phyloP scores from a whole-genome alignment of 2,113 vertebrate genomes.

The Brachyistius frenatus region DNA sequence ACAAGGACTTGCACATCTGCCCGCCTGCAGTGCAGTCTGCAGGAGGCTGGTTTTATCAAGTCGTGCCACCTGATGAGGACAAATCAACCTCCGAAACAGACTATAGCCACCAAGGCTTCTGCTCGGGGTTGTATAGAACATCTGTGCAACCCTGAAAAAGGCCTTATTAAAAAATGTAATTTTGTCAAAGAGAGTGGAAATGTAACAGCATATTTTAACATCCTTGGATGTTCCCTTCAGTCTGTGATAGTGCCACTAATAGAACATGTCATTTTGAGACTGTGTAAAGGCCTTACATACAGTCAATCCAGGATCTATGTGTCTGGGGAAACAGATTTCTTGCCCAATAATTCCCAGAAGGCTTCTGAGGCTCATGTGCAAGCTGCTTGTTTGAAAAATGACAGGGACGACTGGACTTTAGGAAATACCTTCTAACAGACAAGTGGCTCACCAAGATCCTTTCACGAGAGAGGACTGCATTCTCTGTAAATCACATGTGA shows the following conservation, averaged over 20 bases:
- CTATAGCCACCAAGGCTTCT: conserved; percentile 8
- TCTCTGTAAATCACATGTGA: background rate
- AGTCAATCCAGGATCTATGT: conserved; percentile 17
- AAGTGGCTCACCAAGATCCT: conserved; percentile 12
- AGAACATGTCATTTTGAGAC: conserved; percentile 24
- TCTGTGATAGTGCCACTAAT: background rate
- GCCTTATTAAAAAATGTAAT: background rate
- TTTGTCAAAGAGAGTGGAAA: background rate
- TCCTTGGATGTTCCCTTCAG: conserved; percentile 4
- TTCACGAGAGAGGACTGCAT: background rate
- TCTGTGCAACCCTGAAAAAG: conserved; percentile 1
- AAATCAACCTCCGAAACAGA: conserved; percentile 32
- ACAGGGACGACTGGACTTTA: background rate
- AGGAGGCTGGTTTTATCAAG: conserved; percentile 11
- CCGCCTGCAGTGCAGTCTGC: background rate
- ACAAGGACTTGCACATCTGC: conserved; percentile 16
- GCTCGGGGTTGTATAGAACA: conserved; percentile 8
- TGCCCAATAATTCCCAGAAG: conserved; percentile 13
- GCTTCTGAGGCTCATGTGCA: background rate
- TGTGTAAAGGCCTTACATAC: conserved; percentile 12
- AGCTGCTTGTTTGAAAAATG: conserved; percentile 22
- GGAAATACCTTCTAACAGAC: conserved; percentile 6
- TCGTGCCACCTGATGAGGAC: conserved; percentile 17
- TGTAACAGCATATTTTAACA: conserved; percentile 2
- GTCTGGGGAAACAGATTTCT: background rate